Percentiles rank a stretch among this genome's conserved stretches.
Conservation (phyloP, 2,888 invertebrate species). For the Eudemis profundana region DNA sequence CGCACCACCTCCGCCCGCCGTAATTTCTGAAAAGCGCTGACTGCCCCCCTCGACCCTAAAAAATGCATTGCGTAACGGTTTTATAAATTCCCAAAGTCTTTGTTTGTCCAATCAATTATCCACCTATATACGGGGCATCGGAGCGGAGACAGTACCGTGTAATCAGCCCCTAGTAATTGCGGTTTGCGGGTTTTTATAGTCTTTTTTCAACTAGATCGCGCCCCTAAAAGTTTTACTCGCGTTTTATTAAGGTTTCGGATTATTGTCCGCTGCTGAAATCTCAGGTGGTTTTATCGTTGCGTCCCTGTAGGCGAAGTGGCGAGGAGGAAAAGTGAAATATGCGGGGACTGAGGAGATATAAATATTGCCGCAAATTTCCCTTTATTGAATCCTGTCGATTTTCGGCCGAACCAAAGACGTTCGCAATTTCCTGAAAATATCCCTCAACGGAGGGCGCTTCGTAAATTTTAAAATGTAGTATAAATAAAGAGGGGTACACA, state of each 20-base stretch:
- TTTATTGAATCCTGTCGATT: conserved; percentile 43
- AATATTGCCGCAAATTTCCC: conserved; percentile 39
- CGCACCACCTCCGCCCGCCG: conserved; percentile 71
- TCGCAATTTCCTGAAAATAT: conserved; percentile 43
- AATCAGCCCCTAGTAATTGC: conserved; percentile 52
- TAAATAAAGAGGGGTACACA: neutral
- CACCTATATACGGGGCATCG: conserved; percentile 61
- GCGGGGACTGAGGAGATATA: conserved; percentile 38
- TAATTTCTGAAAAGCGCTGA: conserved; percentile 84
- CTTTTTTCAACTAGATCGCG: conserved; percentile 33
- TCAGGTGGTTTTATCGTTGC: conserved; percentile 40
- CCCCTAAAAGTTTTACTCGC: conserved; percentile 44
- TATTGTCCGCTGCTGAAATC: conserved; percentile 25
- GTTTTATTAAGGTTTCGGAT: conserved; percentile 38
- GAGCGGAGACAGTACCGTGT: conserved; percentile 55
- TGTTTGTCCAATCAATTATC: conserved; percentile 82
- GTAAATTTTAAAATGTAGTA: conserved; percentile 25
- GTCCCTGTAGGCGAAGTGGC: conserved; percentile 13
- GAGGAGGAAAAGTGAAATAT: conserved; percentile 39
- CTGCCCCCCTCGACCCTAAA: conserved; percentile 81
- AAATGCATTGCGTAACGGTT: conserved; percentile 85
- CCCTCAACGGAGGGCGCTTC: conserved; percentile 12
- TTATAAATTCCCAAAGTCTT: conserved; percentile 66
- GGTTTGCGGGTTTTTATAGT: conserved; percentile 45
- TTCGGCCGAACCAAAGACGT: conserved; percentile 39